Evolutionary conservation across 2,797 vertebrate species (phyloP), one percentile per base, ranked within the genome.

Genomic region (Cossypha dichroa): DNA sequence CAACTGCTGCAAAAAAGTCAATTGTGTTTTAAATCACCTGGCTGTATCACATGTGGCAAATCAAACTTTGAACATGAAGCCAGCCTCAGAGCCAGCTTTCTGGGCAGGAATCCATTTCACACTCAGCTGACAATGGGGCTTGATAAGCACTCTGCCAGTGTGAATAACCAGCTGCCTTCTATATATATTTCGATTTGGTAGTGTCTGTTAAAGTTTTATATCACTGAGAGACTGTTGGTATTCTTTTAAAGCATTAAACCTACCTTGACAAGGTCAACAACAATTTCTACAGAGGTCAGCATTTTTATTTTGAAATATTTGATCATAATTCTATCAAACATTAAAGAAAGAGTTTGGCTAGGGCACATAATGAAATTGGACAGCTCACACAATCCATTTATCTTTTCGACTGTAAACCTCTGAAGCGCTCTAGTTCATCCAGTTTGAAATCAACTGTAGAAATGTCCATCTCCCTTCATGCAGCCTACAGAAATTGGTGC

Each of bases 381-480:
- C 93, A 96, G 91, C 90, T 97, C 94, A 88, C 80, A 94, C 91
- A 95, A 94, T 90, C 91, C 95, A 96, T 96, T 96, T 96, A 92
- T 96, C 91, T 96, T 93, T 88, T 90, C 11, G 1, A 58, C 92
- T 87, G 95, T 91, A 93, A 97, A 85, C 82, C 86, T 97, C 92
- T 28, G 86, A 93, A 96, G 93, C 19, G 6, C 91, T 93, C 84
- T 83, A 93, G 76, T 95, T 96, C 90, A 95, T 91, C 77, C 85
- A 82, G 76, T 95, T 97, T 95, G 94, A 96, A 95, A 96, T 96
- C 96, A 97, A 56, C 83, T 96, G 94, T 70, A 96, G 94, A 93
- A 96, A 96, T 94, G 93, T 92, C 88, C 77, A 85, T 90, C 85
- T 94, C 77, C 67, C 81, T 91, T 91, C 85, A 85, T 58, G 66